Evolutionary conservation across 1,140 invertebrate species (phyloP).

Genomic region (Onthophagus taurus): DNA sequence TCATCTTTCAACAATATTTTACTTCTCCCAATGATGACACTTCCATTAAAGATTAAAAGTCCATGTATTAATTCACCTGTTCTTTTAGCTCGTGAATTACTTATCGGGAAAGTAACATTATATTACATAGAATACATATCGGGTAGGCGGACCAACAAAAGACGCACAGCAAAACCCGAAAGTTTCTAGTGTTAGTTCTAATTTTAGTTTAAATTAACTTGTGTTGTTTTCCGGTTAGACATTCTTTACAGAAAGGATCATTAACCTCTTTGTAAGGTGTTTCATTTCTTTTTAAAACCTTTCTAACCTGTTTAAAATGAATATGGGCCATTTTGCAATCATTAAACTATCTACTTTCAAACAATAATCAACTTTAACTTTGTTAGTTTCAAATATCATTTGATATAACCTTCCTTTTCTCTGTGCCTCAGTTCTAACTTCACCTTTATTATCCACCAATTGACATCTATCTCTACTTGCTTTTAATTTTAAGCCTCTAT

Average conservation of each 20-base stretch:
- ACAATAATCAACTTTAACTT: not conserved
- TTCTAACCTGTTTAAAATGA: conserved; percentile 32
- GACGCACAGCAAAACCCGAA: no score
- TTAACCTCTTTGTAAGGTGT: conserved; percentile 24
- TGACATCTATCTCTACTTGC: conserved; percentile 27
- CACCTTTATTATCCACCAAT: conserved; percentile 19
- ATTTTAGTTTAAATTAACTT: no score
- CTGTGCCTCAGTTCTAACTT: conserved; percentile 21
- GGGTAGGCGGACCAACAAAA: no score
- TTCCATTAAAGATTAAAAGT: conserved; percentile 39
- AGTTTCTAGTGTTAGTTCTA: no score
- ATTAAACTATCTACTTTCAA: conserved; percentile 24
- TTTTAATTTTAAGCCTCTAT: conserved; percentile 26
- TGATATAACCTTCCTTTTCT: not conserved
- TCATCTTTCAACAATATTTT: conserved; percentile 28
- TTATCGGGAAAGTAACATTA: conserved; percentile 25
- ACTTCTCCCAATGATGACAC: conserved; percentile 25
- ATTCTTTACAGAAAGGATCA: conserved; percentile 28
- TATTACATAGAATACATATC: no score
- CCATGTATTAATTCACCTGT: conserved; percentile 35
- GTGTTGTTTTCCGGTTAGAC: conserved; percentile 33
- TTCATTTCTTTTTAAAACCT: conserved; percentile 17
- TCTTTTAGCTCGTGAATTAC: conserved; percentile 19
- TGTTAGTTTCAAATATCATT: not conserved
- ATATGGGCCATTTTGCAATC: conserved; percentile 35